These are phyloP conservation scores for Delichon dasypus DNA, from an alignment of 2,797 vertebrate species.

Conservation along the genomic window DNA sequence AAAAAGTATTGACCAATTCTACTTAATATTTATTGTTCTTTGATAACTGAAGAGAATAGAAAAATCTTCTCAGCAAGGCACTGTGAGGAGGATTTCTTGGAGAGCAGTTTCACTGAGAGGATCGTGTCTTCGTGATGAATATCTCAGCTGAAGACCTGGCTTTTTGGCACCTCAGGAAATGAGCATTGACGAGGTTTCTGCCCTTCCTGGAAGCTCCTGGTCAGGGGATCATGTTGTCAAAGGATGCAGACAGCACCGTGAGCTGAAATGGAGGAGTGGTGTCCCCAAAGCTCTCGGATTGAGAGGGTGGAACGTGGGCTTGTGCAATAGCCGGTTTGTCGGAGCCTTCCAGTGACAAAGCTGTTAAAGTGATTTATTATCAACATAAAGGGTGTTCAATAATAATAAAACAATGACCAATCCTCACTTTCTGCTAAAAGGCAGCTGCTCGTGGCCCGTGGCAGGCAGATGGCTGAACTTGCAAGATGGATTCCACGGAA, in stretches of 20 bases:
- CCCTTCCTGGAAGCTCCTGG: not conserved
- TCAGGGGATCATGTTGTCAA: not conserved
- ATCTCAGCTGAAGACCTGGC: not conserved
- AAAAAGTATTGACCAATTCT: slow-evolving; percentile 29
- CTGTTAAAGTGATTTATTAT: slow-evolving; percentile 5
- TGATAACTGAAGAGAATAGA: slow-evolving; percentile 44
- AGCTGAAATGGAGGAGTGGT: not conserved
- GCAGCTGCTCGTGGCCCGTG: not conserved
- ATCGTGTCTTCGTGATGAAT: not conserved
- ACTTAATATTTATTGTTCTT: slow-evolving; percentile 39
- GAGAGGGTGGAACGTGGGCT: not conserved
- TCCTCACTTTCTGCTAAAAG: not conserved
- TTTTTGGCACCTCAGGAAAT: not conserved
- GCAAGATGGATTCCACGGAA: not conserved
- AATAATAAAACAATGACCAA: not conserved
- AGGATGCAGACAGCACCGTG: not conserved
- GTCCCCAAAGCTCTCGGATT: not conserved
- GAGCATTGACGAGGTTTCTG: not conserved
- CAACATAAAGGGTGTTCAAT: not conserved
- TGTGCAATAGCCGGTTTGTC: not conserved
- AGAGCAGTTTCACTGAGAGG: not conserved
- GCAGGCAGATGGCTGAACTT: not conserved
- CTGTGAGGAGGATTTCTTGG: slow-evolving; percentile 28
- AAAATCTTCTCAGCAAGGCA: slow-evolving; percentile 6
- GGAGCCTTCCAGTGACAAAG: not conserved